Evolutionary conservation across 2,797 vertebrate species (phyloP), one percentile per base, ranked within the genome.

Genomic region (Premnoplex brunnescens): DNA sequence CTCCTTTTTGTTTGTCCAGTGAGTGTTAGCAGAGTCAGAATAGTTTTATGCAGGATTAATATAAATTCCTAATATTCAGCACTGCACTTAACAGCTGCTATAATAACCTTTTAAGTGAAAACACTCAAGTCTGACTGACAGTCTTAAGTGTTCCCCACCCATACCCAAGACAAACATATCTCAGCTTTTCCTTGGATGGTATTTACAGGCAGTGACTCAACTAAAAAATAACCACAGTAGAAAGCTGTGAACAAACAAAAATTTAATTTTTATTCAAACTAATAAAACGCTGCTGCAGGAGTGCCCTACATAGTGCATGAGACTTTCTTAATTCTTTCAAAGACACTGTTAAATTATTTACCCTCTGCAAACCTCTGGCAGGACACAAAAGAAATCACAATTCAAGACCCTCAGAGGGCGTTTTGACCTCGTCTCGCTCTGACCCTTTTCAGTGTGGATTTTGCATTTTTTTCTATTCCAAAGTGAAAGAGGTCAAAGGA

Each of bases 161-260:
- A 67, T 67, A 58, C 28, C n/a, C 49, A 80, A 95, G 94, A 73
- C 43, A 94, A 89, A 93, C 54, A n/a, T 48, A 75, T 46, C 91
- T 60, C 56, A 81, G 58, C 69, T 80, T 77, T 64, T 51, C 17
- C 24, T 68, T 69, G 73, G 58, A 72, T 75, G 79, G 27, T 75
- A 92, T 90, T 97, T 94, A 83, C 73, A 93, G 76, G 76, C 58
- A 81, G 28, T 58, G 79, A 91, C 32, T 88, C 66, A 55, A 90
- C 17, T 2, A 0, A 89, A 89, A 91, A 91, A n/a, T 27, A 84
- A 79, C 59, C 43, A 1, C 41, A 87, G 66, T n/a, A 80, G 55
- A 67, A 83, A 77, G 28, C 30, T 44, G 60, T 2, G 20, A 73
- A 56, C 76, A 85, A 91, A 83, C 68, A 92, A 64, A 75, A 36